Evolutionary conservation across 2,797 vertebrate genomes (phyloP), one percentile per base, ranked within the genome.

Genomic region (Eulemur rubriventer): DNA sequence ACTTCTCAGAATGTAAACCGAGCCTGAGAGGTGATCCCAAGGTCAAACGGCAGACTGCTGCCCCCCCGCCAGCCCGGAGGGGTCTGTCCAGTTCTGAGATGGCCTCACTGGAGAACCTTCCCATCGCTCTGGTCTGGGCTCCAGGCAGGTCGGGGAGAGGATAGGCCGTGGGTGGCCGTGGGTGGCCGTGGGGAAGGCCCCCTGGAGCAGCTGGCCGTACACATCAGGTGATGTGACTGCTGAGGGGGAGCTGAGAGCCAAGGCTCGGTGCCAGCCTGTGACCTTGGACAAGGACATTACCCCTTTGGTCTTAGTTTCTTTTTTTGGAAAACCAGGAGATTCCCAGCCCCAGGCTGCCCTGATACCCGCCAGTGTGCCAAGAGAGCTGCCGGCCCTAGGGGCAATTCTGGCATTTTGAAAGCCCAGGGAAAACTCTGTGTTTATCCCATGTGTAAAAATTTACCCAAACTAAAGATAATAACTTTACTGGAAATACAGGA

Each of bases 131-230:
- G 2, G 9, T 18, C 33, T 10, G 22, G 50, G 50, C 35, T 69
- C n/a, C 7, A 52, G 46, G 7, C 0, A 0, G 41, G 14, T 33
- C 1, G 0, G 4, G 24, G 26, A 24, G 13, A 22, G 46, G 52
- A 63, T 12, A 13, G 18, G 30, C 30, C 0, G 11, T 11, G 6
- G 70, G n/a, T 2, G 18, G 30, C 30, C 0, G 11, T 11, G 6
- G 70, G n/a, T 2, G 18, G 24, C 22, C 8, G 12, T 4, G 20
- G 46, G 13, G 50, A 38, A 30, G 63, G 38, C 63, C 63, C 55
- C 70, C 43, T 1, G 4, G 61, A 30, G 48, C 55, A 28, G 50
- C 41, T 50, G 43, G 43, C 28, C 16, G 3, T 7, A 7, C 33
- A 12, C 7, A 0, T 20, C 43, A 28, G 33, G 16, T 41, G 4